Conservation (phyloP, 2,113 vertebrate species). For the Ranitomeya variabilis region DNA sequence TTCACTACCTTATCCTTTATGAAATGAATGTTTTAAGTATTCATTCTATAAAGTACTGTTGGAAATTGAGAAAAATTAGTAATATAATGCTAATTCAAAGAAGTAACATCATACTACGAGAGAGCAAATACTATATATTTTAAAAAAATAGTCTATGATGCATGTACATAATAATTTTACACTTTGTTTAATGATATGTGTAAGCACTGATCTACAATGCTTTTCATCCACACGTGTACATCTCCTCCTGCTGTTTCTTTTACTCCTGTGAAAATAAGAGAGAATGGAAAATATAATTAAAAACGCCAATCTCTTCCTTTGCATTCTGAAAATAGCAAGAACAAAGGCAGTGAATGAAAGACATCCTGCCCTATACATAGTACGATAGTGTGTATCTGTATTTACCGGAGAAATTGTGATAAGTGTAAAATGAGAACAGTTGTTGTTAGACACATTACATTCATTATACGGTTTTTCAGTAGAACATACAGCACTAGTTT, state of each 20-base stretch:
- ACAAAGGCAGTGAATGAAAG: neutral
- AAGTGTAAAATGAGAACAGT: no score
- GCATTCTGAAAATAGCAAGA: conserved; percentile 1
- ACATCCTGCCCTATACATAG: neutral
- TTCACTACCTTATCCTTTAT: neutral
- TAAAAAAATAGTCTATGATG: neutral
- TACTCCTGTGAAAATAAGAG: conserved; percentile 45
- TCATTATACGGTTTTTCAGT: no score
- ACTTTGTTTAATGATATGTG: conserved; percentile 43
- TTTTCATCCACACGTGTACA: conserved; percentile 37
- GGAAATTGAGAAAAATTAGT: neutral
- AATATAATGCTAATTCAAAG: neutral
- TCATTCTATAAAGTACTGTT: neutral
- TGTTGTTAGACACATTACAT: no score
- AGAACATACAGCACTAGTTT: no score
- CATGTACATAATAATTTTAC: conserved; percentile 24
- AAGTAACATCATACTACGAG: neutral
- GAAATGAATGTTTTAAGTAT: neutral
- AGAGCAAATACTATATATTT: neutral
- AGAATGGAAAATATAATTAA: conserved; percentile 49
- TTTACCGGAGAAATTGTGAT: neutral
- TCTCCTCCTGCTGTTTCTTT: conserved; percentile 42
- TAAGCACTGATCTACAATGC: conserved; percentile 17
- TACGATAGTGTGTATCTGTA: neutral
- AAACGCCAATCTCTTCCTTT: conserved; percentile 4